phyloP scores from a whole-genome alignment of 2,888 invertebrate species.

The Geophilus truncorum region DNA sequence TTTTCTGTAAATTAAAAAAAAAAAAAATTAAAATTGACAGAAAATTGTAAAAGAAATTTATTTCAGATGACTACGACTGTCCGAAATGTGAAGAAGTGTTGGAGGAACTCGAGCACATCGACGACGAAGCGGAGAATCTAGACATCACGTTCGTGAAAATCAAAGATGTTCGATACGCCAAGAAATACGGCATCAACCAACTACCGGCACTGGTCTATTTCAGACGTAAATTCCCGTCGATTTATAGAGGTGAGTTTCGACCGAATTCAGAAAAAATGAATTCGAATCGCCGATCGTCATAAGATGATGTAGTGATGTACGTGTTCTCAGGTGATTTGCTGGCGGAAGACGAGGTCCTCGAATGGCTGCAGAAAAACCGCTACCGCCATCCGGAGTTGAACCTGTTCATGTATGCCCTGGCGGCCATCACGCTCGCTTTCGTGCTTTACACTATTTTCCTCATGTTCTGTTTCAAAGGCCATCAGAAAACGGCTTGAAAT shows the following conservation, averaged over 20 bases:
- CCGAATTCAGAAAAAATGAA: too few species aligned
- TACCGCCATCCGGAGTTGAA: constrained; percentile 88
- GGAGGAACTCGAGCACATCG: constrained; percentile 84
- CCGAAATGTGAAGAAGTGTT: constrained; percentile 76
- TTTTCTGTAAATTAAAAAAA: constrained; percentile 94
- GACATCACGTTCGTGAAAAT: constrained; percentile 93
- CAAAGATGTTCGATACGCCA: constrained; percentile 82
- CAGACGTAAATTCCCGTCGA: constrained; percentile 83
- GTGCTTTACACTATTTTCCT: constrained; percentile 85
- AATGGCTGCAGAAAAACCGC: constrained; percentile 88
- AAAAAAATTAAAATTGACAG: too few species aligned
- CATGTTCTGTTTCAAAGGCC: constrained; percentile 75
- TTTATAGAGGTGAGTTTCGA: constrained; percentile 78
- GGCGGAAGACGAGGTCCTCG: constrained; percentile 78
- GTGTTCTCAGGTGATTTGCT: constrained; percentile 65
- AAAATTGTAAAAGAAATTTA: too few species aligned
- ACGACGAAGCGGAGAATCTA: constrained; percentile 88
- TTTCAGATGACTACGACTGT: constrained; percentile 53
- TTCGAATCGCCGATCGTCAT: too few species aligned
- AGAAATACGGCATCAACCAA: constrained; percentile 89
- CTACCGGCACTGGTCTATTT: constrained; percentile 88
- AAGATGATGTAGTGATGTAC: background rate
- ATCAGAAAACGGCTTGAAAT: constrained; percentile 31
- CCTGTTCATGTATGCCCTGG: constrained; percentile 87
- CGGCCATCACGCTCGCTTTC: constrained; percentile 78